Percentiles rank a stretch among this genome's conserved stretches.
phyloP scores from a whole-genome alignment of 2,113 vertebrate genomes.

The Pseudois nayaur region DNA sequence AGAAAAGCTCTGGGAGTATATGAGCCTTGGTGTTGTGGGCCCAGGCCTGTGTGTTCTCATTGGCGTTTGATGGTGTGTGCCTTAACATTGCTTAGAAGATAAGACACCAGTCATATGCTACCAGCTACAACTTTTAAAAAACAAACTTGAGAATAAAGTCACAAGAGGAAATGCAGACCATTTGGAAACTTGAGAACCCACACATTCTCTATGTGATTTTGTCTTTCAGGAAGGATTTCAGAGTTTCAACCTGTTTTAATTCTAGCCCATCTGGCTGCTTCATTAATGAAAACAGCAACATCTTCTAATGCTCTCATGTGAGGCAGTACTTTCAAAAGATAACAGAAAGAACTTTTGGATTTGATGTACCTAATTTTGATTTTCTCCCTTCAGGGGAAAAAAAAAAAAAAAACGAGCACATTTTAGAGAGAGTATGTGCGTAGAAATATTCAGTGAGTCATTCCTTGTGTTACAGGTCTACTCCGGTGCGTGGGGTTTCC shows the following conservation, averaged over 20 bases:
- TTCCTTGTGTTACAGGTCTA: conserved; percentile 82
- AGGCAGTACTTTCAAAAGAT: conserved; percentile 43
- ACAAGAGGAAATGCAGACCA: conserved; percentile 45
- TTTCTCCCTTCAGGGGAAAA: background rate
- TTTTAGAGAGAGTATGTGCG: conserved; percentile 71
- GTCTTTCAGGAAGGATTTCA: conserved; percentile 22
- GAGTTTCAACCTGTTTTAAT: conserved; percentile 57
- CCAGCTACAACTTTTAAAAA: conserved; percentile 31
- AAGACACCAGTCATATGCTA: background rate
- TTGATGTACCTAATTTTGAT: conserved; percentile 43
- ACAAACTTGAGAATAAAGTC: conserved; percentile 49
- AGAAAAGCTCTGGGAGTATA: background rate
- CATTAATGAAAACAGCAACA: conserved; percentile 52
- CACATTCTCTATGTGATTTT: background rate
- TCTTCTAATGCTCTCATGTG: conserved; percentile 15
- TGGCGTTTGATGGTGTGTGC: background rate
- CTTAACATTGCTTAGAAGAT: background rate
- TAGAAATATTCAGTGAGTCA: conserved; percentile 80
- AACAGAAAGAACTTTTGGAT: conserved; percentile 46
- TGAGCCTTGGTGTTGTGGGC: background rate
- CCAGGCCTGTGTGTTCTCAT: background rate
- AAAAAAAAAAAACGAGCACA: conserved; percentile 51
- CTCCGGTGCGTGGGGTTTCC: conserved; percentile 80
- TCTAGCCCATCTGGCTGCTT: conserved; percentile 56
- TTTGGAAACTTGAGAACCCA: conserved; percentile 59